phyloP scores from a whole-genome alignment of 2,113 vertebrate genomes.

The Rhinolophus sinicus region DNA sequence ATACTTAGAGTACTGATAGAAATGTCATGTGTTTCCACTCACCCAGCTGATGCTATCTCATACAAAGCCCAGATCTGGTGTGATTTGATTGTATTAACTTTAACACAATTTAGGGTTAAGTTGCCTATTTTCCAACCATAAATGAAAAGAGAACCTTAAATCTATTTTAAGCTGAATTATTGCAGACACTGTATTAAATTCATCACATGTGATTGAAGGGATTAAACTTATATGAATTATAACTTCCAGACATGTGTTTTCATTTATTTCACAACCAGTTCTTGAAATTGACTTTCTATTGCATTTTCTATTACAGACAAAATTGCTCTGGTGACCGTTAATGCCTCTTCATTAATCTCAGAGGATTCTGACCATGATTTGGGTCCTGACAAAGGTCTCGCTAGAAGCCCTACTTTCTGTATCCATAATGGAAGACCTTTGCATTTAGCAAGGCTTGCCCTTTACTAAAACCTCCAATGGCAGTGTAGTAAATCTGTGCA shows the following conservation, averaged over 20 bases:
- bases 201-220: constrained; percentile 27
- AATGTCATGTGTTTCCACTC: background rate
- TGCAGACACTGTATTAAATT: constrained; percentile 58
- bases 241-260: constrained; percentile 52
- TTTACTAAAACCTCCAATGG: constrained; percentile 10
- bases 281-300: constrained; percentile 52
- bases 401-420: background rate
- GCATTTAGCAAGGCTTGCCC: background rate
- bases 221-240: constrained; percentile 40
- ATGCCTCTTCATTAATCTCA: constrained; percentile 34
- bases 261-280: constrained; percentile 26
- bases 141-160: background rate
- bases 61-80: background rate
- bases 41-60: background rate
- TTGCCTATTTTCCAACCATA: constrained; percentile 29
- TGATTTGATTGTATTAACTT: constrained; percentile 13
- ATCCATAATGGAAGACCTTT: background rate
- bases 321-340: background rate
- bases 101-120: constrained; percentile 43
- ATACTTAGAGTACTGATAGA: background rate
- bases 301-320: constrained; percentile 28
- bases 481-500: background rate
- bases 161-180: constrained; percentile 52
- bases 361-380: constrained; percentile 18
- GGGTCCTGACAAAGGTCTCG: background rate